A percentile compares a stretch with the other conserved stretches of the same genome.
phyloP scores from a whole-genome alignment of 2,113 vertebrate genomes.

The Phrynocephalus versicolor region DNA sequence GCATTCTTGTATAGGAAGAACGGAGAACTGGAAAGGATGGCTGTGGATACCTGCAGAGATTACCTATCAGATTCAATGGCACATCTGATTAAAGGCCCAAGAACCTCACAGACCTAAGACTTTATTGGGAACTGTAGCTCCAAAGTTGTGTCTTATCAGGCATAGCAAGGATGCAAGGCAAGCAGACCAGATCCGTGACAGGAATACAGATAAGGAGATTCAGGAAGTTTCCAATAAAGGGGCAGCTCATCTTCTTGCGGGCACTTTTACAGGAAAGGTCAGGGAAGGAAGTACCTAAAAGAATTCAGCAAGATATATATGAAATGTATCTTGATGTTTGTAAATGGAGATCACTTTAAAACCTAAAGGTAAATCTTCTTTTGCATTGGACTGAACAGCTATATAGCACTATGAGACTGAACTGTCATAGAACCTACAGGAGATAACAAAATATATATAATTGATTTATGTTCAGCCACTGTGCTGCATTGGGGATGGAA shows the following conservation, averaged over 20 bases:
- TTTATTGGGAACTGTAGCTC: background rate
- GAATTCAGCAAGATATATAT: background rate
- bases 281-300: slow-evolving; percentile 19
- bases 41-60: background rate
- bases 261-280: slow-evolving; percentile 16
- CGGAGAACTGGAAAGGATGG: too few species aligned
- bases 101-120: background rate
- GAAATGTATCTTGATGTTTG: slow-evolving; percentile 17
- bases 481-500: slow-evolving; percentile 22
- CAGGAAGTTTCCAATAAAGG: slow-evolving; percentile 14
- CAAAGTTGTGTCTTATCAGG: background rate
- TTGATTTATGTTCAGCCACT: slow-evolving; percentile 23
- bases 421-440: slow-evolving; percentile 5
- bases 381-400: slow-evolving; percentile 18
- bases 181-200: background rate
- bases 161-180: background rate
- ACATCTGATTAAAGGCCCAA: background rate
- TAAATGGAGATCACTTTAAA: slow-evolving; percentile 24
- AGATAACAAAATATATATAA: slow-evolving; percentile 31
- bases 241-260: background rate
- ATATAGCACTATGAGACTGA: slow-evolving; percentile 3
- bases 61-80: background rate
- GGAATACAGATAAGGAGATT: slow-evolving; percentile 22
- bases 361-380: slow-evolving; percentile 28
- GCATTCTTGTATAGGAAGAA: background rate